Conservation (phyloP, 2,888 invertebrate species). For the Caenorhabditis macrosperma region DNA sequence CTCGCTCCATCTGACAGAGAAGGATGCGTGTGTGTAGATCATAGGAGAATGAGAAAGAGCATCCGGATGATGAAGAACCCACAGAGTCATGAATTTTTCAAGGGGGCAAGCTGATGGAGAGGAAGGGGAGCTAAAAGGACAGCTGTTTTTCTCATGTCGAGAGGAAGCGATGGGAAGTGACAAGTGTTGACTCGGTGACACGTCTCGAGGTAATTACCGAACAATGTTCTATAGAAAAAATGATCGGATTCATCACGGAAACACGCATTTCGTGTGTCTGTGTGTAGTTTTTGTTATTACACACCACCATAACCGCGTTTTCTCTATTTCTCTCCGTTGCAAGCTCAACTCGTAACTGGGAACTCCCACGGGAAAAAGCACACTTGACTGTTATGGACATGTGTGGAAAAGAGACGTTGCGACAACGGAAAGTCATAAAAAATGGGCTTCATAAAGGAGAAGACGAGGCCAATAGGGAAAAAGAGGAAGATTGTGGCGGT, state of each 20-base stretch:
- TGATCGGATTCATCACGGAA: no score
- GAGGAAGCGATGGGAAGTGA: slow-evolving; percentile 12
- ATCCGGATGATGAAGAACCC: no score
- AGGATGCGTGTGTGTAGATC: background rate
- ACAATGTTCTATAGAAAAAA: slow-evolving; percentile 18
- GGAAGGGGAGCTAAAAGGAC: slow-evolving; percentile 33
- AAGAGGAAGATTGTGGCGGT: slow-evolving; percentile 21
- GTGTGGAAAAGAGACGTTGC: slow-evolving; percentile 50
- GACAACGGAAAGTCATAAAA: slow-evolving; percentile 54
- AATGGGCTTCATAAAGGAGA: slow-evolving; percentile 25
- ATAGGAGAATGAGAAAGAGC: slow-evolving; percentile 1
- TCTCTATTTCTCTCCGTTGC: slow-evolving; percentile 13
- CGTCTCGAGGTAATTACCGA: slow-evolving; percentile 40
- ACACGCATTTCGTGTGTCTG: no score
- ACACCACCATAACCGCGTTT: slow-evolving; percentile 17
- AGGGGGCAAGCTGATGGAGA: slow-evolving; percentile 3
- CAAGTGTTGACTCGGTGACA: slow-evolving; percentile 38
- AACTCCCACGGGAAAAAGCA: slow-evolving; percentile 49
- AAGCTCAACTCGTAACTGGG: slow-evolving; percentile 10
- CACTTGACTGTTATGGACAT: slow-evolving; percentile 46
- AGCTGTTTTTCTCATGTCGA: slow-evolving; percentile 46
- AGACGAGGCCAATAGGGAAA: background rate
- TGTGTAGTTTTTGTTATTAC: slow-evolving; percentile 27
- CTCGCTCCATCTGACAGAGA: background rate
- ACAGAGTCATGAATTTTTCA: slow-evolving; percentile 43